Evolutionary conservation across 2,113 vertebrate species (phyloP).

Genomic region (Embiotoca jacksoni): DNA sequence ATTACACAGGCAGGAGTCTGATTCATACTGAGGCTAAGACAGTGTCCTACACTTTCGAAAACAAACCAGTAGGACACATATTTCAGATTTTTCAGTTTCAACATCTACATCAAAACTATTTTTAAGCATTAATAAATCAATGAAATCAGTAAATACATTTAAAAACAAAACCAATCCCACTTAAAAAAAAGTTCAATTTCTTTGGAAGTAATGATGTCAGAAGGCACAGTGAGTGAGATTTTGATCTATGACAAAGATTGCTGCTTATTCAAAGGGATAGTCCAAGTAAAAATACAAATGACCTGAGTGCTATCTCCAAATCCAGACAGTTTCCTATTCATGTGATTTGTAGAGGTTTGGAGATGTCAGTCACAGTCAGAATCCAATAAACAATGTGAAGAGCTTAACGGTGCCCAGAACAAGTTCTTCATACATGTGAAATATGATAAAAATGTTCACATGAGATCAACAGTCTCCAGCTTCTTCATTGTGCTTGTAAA

Average conservation of each 20-base stretch:
- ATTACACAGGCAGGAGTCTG: background rate
- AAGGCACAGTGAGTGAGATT: constrained; percentile 53
- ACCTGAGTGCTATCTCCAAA: background rate
- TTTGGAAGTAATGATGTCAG: background rate
- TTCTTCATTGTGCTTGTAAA: background rate
- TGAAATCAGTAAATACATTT: background rate
- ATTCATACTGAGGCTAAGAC: constrained; percentile 35
- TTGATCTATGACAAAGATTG: background rate
- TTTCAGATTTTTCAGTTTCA: background rate
- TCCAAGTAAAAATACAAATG: constrained; percentile 13
- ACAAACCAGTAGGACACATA: constrained; percentile 10
- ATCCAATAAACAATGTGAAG: too few relatives aligned
- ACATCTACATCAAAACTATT: background rate
- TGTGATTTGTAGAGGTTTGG: background rate
- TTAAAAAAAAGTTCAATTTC: background rate
- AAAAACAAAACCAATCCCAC: background rate
- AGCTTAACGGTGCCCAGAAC: too few relatives aligned
- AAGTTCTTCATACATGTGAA: too few relatives aligned
- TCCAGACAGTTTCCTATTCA: background rate
- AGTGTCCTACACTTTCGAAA: background rate
- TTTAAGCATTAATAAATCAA: constrained; percentile 9
- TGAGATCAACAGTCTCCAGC: background rate
- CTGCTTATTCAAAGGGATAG: constrained; percentile 26
- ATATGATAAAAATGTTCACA: background rate
- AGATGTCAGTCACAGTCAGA: too few relatives aligned